Evolutionary conservation across 2,888 invertebrate species (phyloP), one percentile per base, ranked within the genome.

Genomic region (Scaptomyza parva): DNA sequence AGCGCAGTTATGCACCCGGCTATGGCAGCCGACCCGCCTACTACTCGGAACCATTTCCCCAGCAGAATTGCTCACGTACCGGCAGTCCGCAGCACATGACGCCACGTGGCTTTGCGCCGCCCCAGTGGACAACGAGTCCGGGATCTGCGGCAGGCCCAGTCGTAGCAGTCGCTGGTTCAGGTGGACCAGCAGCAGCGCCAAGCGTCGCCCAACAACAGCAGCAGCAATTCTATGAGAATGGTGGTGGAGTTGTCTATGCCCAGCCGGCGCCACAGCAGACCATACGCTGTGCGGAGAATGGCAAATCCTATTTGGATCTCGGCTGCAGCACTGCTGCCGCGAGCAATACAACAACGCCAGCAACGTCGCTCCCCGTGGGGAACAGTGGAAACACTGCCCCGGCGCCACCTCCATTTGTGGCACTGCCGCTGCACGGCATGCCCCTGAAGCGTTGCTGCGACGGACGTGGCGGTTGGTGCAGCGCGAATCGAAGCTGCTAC

Each of bases 261-360:
- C 96, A 95, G 91, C 95, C 96, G 4, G 91, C 81, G 5, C 96
- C 96, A 88, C 96, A 96, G 91, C 96, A 96, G 91, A 97, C 97
- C 89, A 97, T 97, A 91, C 94, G 96, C 73, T 94, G 95, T 81
- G 97, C 97, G 85, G 97, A 97, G 92, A 97, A 97, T 92, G 97
- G 97, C 88, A 97, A 97, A 92, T 96, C 96, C 77, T 97, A 97
- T 93, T 93, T 97, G 90, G 97, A 97, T 92, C 93, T 97, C 73
- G 97, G 97, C 11, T 90, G 91, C 86, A 95, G 95, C 82, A 94
- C 94, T 52, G 61, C 69, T 12, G 94, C 94, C 24, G 78, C 88
- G 20, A 77, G 48, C 48, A 48, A 35, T 22, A 11, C 88, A 43
- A 70, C 76, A n/a, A 58, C 59, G 55, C 70, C 52, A 24, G 35